Conservation (phyloP, 2,797 vertebrate species). For the Acanthurus leucopareius region DNA sequence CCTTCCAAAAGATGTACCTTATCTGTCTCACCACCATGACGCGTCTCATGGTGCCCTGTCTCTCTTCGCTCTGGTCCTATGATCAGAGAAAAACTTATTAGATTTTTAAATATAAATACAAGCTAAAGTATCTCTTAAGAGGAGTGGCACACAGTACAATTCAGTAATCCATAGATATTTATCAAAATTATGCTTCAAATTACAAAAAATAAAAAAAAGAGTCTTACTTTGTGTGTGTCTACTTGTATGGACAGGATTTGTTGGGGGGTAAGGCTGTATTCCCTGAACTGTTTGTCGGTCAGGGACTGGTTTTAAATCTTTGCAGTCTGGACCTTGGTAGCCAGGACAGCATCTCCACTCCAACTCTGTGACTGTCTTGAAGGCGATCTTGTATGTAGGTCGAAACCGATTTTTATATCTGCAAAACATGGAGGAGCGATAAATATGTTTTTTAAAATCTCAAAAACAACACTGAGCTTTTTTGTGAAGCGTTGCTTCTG, state of each 20-base stretch:
- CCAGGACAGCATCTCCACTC: slow-evolving; percentile 98
- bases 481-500: neutral
- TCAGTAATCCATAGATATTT: neutral
- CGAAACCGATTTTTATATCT: slow-evolving; percentile 92
- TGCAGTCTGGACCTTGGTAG: slow-evolving; percentile 92
- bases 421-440: slow-evolving; percentile 48
- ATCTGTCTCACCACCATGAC: slow-evolving; percentile 79
- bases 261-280: slow-evolving; percentile 63
- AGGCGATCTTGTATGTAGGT: slow-evolving; percentile 91
- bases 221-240: slow-evolving; percentile 82
- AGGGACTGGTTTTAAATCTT: slow-evolving; percentile 87
- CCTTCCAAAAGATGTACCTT: slow-evolving; percentile 92
- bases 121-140: neutral
- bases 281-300: slow-evolving; percentile 67
- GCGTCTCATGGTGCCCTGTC: slow-evolving; percentile 75
- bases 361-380: slow-evolving; percentile 93
- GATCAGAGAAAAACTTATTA: slow-evolving; percentile 8
- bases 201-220: neutral
- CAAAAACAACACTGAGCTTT: neutral
- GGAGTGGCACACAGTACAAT: neutral
- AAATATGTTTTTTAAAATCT: slow-evolving; percentile 1
- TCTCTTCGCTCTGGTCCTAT: slow-evolving; percentile 82
- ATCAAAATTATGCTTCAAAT: neutral
- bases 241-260: slow-evolving; percentile 67
- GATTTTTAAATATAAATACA: neutral